Conservation (phyloP, 2,113 vertebrate genomes). For the Sterrhoptilus dennistouni region DNA sequence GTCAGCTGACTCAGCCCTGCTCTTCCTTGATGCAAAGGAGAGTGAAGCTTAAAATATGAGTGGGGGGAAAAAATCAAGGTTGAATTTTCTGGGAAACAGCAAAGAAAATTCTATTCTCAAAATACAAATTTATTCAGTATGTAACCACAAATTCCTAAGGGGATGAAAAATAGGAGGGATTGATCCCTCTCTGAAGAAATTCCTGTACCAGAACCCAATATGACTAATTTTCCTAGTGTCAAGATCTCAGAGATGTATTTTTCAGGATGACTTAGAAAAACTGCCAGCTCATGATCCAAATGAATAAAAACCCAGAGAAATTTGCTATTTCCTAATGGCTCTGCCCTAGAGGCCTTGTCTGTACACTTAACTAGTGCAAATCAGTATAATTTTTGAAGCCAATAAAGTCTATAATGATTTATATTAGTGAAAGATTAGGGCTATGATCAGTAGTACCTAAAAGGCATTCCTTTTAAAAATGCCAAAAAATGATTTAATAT, state of each 20-base stretch:
- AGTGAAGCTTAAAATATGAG: not conserved
- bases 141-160: not conserved
- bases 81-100: not conserved
- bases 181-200: not conserved
- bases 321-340: not conserved
- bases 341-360: not conserved
- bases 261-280: not conserved
- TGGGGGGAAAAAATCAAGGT: not conserved
- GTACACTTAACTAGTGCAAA: not conserved
- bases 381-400: not conserved
- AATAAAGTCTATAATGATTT: not conserved
- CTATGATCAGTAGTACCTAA: not conserved
- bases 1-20: not conserved
- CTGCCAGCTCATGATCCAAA: not conserved
- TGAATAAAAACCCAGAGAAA: not conserved
- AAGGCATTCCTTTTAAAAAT: not conserved
- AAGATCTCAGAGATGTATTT: not conserved
- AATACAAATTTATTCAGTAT: not conserved
- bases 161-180: not conserved
- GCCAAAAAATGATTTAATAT: not conserved
- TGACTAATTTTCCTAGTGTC: not conserved
- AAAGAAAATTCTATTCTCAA: not conserved
- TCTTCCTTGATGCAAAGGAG: not conserved
- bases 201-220: not conserved
- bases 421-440: not conserved